Percentiles rank a stretch among this genome's conserved stretches.
Conservation (phyloP, 2,113 vertebrate species). For the Lagopus muta region DNA sequence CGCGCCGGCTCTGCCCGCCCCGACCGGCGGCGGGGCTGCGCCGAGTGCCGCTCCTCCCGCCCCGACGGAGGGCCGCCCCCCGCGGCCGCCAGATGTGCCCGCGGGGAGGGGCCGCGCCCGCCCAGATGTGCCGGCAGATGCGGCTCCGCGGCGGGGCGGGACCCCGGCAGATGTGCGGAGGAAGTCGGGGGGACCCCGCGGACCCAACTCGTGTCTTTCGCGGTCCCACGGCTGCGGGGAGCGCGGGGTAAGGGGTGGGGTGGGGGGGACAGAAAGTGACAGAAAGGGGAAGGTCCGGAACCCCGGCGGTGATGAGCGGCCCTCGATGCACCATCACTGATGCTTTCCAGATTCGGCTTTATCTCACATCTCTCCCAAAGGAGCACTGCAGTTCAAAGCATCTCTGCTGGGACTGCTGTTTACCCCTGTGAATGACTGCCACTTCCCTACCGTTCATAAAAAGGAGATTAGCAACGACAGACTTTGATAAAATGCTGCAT, state of each 20-base stretch:
- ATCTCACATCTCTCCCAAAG: constrained; percentile 33
- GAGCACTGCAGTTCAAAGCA: constrained; percentile 43
- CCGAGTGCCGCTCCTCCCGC: not conserved
- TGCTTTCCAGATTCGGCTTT: constrained; percentile 51
- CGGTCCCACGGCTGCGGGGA: too few relatives aligned
- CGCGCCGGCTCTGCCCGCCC: constrained; percentile 49
- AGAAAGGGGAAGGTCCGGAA: not conserved
- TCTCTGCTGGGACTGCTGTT: not conserved
- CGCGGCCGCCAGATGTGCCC: constrained; percentile 21
- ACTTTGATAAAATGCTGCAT: not conserved
- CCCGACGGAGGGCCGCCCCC: not conserved
- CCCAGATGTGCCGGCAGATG: constrained; percentile 49
- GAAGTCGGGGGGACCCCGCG: not conserved
- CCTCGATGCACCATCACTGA: not conserved
- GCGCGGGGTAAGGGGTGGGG: accelerated
- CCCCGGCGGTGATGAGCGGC: not conserved
- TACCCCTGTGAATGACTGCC: not conserved
- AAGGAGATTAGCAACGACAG: not conserved
- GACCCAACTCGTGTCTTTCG: accelerated
- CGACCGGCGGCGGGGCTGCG: not conserved
- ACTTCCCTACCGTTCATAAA: constrained; percentile 26
- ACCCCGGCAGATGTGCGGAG: not conserved
- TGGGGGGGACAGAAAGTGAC: not conserved
- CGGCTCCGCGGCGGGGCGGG: not conserved
- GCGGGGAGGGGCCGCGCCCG: constrained; percentile 21